Evolutionary conservation across 2,113 vertebrate species (phyloP).

Genomic region (Tyto alba): DNA sequence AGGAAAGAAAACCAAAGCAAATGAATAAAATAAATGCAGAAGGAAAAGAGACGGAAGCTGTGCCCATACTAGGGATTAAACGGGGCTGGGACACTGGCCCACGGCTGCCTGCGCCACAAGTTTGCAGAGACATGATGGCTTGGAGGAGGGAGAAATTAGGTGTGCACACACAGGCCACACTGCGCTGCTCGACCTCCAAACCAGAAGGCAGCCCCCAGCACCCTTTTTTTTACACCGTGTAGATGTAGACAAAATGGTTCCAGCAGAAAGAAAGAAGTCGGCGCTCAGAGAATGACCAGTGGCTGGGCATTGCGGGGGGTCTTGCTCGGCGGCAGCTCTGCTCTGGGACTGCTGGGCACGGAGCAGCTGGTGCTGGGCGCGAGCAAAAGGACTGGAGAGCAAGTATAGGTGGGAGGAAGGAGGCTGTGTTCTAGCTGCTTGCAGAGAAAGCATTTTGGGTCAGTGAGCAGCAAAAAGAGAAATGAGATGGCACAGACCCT

Average conservation of each 20-base stretch:
- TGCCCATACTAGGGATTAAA: neutral
- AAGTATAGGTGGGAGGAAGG: neutral
- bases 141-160: rapidly evolving
- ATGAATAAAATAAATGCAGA: neutral
- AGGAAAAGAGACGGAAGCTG: neutral
- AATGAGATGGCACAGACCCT: neutral
- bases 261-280: neutral
- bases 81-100: neutral
- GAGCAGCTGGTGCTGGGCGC: rapidly evolving
- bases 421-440: neutral
- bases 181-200: neutral
- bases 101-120: neutral
- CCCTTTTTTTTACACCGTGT: neutral
- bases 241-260: neutral
- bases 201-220: neutral
- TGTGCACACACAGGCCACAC: neutral
- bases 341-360: neutral
- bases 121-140: neutral
- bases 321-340: neutral
- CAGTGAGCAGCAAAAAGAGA: neutral
- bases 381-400: neutral
- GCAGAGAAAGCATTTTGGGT: neutral
- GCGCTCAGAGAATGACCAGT: rapidly evolving
- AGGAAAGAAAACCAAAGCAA: neutral
- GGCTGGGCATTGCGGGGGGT: neutral